Base-by-base conservation (phyloP, 2,888 invertebrate genomes). In the Balanococcus diminutus region DNA sequence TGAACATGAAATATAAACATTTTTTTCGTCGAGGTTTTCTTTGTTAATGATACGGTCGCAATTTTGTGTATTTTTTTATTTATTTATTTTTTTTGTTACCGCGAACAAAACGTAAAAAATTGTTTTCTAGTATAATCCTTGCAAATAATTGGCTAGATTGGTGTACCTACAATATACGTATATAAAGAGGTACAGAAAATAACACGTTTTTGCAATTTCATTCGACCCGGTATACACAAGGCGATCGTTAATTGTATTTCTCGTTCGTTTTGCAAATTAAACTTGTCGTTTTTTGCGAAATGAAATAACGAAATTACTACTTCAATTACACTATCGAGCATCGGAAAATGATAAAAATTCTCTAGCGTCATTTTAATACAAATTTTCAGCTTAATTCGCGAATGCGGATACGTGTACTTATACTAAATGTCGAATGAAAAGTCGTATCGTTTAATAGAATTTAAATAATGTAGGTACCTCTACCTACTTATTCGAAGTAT, bases 1-100 rank as follows among this genome's bases (percentile, higher is more conserved):
- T 25, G 25, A 67, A 67, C 61, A 67, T 67, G 61, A 28, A 67
- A 67, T 67, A 67, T 67, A 67, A 67, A 67, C 61, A 67, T 67
- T 67, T 67, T 67, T 67, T 67, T 56, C 28, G 22, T 28, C 11
- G 9, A 11, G n/a, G 11, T 67, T 67, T 67, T 14, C 28, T 67
- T 67, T 67, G 61, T 67, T 67, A 67, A 67, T 67, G 61, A 67
- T 67, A 67, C 61, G 14, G 22, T 28, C 61, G 28, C 28, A 9
- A 1, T 22, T 67, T 67, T 22, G n/a, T n/a, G n/a, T n/a, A n/a
- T n/a, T n/a, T n/a, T n/a, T n/a, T n/a, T n/a, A n/a, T n/a, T n/a
- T n/a, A n/a, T n/a, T n/a, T n/a, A n/a, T n/a, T 67, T 28, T 56
- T 28, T 14, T 11, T 25, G 11, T n/a, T 28, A 19, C 51, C 51